These are phyloP conservation scores for Amblyjoppa proteus DNA, from an alignment of 2,888 invertebrate species.

Conservation along the genomic window DNA sequence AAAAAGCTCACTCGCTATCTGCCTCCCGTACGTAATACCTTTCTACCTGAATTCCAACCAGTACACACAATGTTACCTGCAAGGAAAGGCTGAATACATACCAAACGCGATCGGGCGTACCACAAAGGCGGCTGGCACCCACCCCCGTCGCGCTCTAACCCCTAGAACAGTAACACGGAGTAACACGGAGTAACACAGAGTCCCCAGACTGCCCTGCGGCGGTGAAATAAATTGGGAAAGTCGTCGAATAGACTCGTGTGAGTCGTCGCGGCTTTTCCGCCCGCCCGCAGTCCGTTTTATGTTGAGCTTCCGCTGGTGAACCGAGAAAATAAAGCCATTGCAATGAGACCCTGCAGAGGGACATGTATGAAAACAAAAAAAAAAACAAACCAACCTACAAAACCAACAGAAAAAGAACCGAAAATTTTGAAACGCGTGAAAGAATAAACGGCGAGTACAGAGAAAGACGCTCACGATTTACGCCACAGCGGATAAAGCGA, in stretches of 20 bases:
- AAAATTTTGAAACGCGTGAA: background rate
- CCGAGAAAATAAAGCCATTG: constrained; percentile 30
- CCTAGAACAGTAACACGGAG: constrained; percentile 22
- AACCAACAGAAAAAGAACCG: too few species aligned
- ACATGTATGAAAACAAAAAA: constrained; percentile 17
- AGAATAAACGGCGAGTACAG: background rate
- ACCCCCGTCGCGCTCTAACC: constrained; percentile 24
- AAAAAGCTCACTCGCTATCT: constrained; percentile 54
- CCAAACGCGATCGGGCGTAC: constrained; percentile 58
- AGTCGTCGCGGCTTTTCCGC: constrained; percentile 32
- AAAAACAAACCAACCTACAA: background rate
- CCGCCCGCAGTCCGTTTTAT: constrained; percentile 32
- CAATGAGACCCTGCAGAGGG: background rate
- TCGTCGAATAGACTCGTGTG: constrained; percentile 61
- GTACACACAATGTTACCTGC: constrained; percentile 37
- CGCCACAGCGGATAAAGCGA: background rate
- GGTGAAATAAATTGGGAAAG: constrained; percentile 64
- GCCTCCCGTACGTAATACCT: constrained; percentile 50
- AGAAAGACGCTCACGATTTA: background rate
- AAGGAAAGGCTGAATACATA: constrained; percentile 47
- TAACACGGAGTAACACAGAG: background rate
- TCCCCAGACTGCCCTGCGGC: constrained; percentile 47
- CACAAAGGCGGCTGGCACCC: constrained; percentile 46
- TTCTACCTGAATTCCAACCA: constrained; percentile 35
- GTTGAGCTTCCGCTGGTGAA: constrained; percentile 17